These are phyloP conservation scores for Spisula subtruncata DNA, from an alignment of 2,888 invertebrate species.

Conservation along the genomic window DNA sequence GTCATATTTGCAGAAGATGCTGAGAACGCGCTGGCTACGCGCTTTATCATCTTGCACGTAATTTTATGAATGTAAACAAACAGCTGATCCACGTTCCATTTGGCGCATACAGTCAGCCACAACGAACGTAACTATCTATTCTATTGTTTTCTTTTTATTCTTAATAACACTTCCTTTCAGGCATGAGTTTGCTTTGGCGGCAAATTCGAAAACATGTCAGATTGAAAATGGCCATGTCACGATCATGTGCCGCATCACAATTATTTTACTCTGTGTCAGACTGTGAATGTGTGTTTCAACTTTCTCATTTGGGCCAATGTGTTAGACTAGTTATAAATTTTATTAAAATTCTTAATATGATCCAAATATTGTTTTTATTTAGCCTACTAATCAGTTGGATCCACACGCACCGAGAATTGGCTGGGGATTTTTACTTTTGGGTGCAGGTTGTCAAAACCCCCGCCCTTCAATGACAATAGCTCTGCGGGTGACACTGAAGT, in stretches of 20 bases:
- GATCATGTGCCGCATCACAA: too few species aligned
- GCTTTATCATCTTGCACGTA: slow-evolving; percentile 45
- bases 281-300: too few species aligned
- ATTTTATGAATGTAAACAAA: slow-evolving; percentile 44
- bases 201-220: background rate
- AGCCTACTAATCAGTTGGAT: too few species aligned
- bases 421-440: too few species aligned
- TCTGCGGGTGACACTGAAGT: too few species aligned
- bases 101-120: slow-evolving; percentile 12
- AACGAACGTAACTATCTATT: background rate
- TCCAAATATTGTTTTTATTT: background rate
- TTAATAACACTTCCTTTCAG: background rate
- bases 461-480: too few species aligned
- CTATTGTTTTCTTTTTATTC: background rate
- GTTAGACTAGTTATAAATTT: too few species aligned
- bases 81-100: slow-evolving; percentile 53
- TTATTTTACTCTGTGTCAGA: too few species aligned
- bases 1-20: slow-evolving; percentile 62
- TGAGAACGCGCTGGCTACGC: slow-evolving; percentile 44
- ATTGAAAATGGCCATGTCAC: too few species aligned
- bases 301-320: background rate
- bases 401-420: too few species aligned
- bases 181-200: background rate
- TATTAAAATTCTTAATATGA: background rate
- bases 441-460: too few species aligned